A percentile compares a stretch with the other conserved stretches of the same genome.
Evolutionary conservation across 2,888 invertebrate species (phyloP).

Genomic region (Drosophila greeni): DNA sequence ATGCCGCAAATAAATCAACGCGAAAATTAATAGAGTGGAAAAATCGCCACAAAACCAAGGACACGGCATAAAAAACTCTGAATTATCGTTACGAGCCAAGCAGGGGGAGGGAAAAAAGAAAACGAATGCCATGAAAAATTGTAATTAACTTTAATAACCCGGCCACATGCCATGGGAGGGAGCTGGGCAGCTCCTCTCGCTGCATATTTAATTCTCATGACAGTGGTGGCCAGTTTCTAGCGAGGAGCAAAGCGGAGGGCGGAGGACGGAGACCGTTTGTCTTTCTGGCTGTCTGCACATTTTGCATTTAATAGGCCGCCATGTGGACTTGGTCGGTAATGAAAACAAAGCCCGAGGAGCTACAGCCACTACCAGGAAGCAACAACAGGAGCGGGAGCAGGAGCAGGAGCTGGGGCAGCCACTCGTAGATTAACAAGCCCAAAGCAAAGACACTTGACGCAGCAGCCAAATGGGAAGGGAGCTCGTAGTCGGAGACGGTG

Average conservation of each 20-base stretch:
- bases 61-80: conserved; percentile 48
- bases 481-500: conserved; percentile 4
- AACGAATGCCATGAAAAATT: conserved; percentile 71
- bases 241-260: background rate
- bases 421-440: conserved; percentile 69
- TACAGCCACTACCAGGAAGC: conserved; percentile 46
- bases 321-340: conserved; percentile 65
- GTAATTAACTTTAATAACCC: conserved; percentile 74
- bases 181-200: conserved; percentile 29
- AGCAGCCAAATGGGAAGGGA: conserved; percentile 8
- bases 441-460: conserved; percentile 64
- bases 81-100: conserved; percentile 24
- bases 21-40: conserved; percentile 70
- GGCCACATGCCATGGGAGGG: conserved; percentile 42
- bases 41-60: conserved; percentile 65
- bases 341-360: conserved; percentile 68
- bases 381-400: conserved; percentile 28
- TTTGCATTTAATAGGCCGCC: conserved; percentile 71
- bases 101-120: background rate
- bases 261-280: conserved; percentile 51
- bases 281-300: conserved; percentile 70
- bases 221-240: conserved; percentile 36
- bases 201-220: conserved; percentile 71
- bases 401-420: conserved; percentile 41
- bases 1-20: conserved; percentile 62